phyloP scores from a whole-genome alignment of 2,113 vertebrate species.

The Machaerirhynchus nigripectus region DNA sequence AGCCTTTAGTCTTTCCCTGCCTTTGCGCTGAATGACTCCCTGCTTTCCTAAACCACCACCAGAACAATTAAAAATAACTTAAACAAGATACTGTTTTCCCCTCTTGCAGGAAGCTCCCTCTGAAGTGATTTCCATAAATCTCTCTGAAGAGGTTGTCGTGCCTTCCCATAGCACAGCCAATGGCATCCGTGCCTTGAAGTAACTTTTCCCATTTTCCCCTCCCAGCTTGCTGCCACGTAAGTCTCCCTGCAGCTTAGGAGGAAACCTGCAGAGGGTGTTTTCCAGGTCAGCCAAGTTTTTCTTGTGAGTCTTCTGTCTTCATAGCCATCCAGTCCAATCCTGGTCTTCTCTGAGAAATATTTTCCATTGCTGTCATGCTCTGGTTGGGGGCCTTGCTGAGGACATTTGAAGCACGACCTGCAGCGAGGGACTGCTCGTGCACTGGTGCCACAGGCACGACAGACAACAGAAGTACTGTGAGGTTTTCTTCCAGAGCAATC shows the following conservation, averaged over 20 bases:
- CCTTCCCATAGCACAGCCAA: neutral
- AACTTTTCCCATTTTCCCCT: neutral
- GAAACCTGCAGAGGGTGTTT: neutral
- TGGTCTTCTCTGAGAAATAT: neutral
- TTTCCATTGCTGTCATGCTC: neutral
- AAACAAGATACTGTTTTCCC: neutral
- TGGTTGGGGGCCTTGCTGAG: neutral
- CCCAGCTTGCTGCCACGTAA: neutral
- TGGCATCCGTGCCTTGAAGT: neutral
- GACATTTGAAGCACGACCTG: neutral
- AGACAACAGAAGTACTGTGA: neutral
- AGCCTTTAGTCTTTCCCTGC: neutral
- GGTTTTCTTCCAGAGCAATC: neutral
- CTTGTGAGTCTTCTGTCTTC: rapidly evolving
- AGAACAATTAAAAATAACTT: conserved; percentile 32
- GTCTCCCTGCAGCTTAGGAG: neutral
- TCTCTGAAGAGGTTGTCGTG: neutral
- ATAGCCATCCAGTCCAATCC: neutral
- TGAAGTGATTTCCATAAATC: conserved; percentile 27
- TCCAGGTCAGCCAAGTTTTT: neutral
- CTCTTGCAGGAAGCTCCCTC: neutral
- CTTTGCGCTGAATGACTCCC: neutral
- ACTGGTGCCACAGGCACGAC: neutral
- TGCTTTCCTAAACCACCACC: neutral
- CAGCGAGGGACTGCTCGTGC: rapidly evolving